Evolutionary conservation across 2,888 invertebrate species (phyloP), one percentile per base, ranked within the genome.

Genomic region (Bedellia somnulentella): DNA sequence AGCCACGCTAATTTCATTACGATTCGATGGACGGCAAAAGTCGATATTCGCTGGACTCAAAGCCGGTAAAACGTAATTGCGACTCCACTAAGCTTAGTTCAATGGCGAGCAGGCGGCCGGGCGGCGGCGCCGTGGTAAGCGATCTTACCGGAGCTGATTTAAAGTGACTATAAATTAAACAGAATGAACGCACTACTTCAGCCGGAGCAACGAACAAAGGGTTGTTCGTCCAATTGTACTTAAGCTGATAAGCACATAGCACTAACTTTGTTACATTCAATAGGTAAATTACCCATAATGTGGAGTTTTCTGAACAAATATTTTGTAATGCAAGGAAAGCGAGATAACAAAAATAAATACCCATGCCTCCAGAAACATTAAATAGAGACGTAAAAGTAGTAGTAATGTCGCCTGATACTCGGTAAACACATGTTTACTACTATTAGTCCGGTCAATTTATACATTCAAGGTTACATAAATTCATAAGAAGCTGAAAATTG

Each of bases 131-230:
- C 54, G 59, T 53, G 63, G 61, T 66, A 70, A 66, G 70, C 71
- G 66, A 60, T 62, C 61, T 61, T 63, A 58, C 66, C 56, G 66
- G 68, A 68, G 66, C 63, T 67, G 70, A 73, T 73, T 73, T 73
- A 73, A 71, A 71, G 71, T 68, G 62, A 64, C 70, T 68, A 73
- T 75, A 75, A 75, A 75, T 75, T 75, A 67, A 66, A 67, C 68
- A 68, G 73, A 71, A 75, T 75, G 68, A 71, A 73, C 73, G 66
- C 70, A 71, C 71, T 71, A 71, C 68, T 71, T 73, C 70, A 64
- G 67, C 54, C 59, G 62, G 59, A 58, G 56, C 62, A 58, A 63
- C 60, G 58, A 57, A 60, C n/a, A n/a, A n/a, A n/a, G n/a, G n/a
- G n/a, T n/a, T 56, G 56, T 55, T 4, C 6, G 6, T 58, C 47